phyloP scores from a whole-genome alignment of 1,140 invertebrate genomes.

The Akabosia matsudoensis region DNA sequence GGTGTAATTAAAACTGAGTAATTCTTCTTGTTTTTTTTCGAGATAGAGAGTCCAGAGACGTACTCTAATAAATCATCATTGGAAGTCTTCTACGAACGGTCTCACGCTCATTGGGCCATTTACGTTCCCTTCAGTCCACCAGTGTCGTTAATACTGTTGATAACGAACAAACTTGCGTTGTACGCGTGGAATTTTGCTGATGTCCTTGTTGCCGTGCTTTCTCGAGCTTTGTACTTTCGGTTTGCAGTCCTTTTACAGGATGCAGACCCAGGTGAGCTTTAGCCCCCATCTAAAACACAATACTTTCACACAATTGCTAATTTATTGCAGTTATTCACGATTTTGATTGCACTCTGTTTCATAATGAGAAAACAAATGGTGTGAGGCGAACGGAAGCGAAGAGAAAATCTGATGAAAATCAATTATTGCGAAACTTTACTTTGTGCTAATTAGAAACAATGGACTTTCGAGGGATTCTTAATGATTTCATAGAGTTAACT shows the following conservation, averaged over 20 bases:
- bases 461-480: background rate
- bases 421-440: too few species aligned
- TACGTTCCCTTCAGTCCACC: background rate
- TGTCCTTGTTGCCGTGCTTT: background rate
- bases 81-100: background rate
- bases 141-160: background rate
- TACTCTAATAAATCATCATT: background rate
- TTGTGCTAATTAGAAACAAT: background rate
- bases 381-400: too few species aligned
- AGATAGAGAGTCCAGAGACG: background rate
- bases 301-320: background rate
- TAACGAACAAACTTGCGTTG: background rate
- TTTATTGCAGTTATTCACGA: background rate
- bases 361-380: too few species aligned
- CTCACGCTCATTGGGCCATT: background rate
- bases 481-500: background rate
- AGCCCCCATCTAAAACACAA: background rate
- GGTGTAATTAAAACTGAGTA: background rate
- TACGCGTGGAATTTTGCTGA: conserved; percentile 1
- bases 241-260: background rate
- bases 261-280: background rate
- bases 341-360: background rate
- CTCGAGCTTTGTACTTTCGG: background rate
- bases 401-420: too few species aligned
- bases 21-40: background rate